These are phyloP conservation scores for Drosophila parvula DNA, from an alignment of 1,140 invertebrate genomes.

Conservation along the genomic window DNA sequence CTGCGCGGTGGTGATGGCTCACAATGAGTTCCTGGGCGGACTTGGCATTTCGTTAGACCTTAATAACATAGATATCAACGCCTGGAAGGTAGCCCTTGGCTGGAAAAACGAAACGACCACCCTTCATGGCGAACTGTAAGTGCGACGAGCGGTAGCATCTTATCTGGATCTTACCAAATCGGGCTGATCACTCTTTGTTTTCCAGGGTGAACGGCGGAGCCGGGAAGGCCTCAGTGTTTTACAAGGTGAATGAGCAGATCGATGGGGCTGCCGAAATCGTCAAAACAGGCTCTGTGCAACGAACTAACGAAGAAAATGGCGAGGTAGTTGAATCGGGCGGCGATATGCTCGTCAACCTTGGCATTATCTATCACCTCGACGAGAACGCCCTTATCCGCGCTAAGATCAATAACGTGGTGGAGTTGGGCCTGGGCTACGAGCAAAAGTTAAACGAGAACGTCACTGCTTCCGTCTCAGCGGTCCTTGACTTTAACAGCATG, in stretches of 20 bases:
- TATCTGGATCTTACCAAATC: no score
- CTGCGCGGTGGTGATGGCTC: slow-evolving; percentile 37
- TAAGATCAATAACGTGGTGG: slow-evolving; percentile 53
- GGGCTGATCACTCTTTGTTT: not conserved
- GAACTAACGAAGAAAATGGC: not conserved
- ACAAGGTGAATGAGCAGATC: slow-evolving; percentile 46
- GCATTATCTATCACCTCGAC: slow-evolving; percentile 60
- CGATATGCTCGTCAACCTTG: slow-evolving; percentile 26
- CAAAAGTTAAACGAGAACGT: slow-evolving; percentile 63
- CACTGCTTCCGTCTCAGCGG: slow-evolving; percentile 54
- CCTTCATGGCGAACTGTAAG: slow-evolving; percentile 65
- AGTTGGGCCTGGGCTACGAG: slow-evolving; percentile 66
- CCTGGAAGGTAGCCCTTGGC: slow-evolving; percentile 57
- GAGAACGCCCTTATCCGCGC: slow-evolving; percentile 59
- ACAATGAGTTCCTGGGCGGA: slow-evolving; percentile 61
- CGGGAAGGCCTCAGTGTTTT: slow-evolving; percentile 58
- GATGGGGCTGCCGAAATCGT: slow-evolving; percentile 44
- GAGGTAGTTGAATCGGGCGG: slow-evolving; percentile 1
- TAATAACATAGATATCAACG: not conserved
- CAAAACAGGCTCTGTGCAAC: not conserved
- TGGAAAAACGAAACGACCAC: slow-evolving; percentile 51
- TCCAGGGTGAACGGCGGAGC: slow-evolving; percentile 21
- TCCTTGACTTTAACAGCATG: slow-evolving; percentile 38
- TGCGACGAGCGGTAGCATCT: not conserved
- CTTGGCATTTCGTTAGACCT: slow-evolving; percentile 20